phyloP scores from a whole-genome alignment of 2,888 invertebrate species.

The Bombylius discolor region DNA sequence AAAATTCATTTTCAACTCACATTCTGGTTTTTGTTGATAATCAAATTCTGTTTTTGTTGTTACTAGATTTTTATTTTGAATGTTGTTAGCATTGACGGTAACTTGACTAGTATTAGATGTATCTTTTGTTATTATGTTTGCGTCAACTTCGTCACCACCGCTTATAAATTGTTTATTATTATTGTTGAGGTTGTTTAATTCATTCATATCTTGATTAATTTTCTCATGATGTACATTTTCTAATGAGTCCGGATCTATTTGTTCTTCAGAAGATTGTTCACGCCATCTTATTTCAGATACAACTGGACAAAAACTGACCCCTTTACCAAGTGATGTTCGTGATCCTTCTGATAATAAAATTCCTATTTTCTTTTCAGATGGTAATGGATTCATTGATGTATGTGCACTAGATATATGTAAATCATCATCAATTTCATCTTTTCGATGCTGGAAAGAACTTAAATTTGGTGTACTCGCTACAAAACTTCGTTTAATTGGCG shows the following conservation, averaged over 20 bases:
- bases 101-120: not conserved
- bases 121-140: not conserved
- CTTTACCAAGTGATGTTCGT: slow-evolving; percentile 38
- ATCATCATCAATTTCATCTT: slow-evolving; percentile 32
- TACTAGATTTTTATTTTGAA: not conserved
- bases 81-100: not conserved
- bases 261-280: slow-evolving; percentile 43
- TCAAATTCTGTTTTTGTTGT: not conserved
- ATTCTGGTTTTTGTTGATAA: not conserved
- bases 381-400: slow-evolving; percentile 43
- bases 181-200: not conserved
- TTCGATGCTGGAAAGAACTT: slow-evolving; percentile 27
- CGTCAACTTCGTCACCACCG: not conserved
- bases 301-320: slow-evolving; percentile 67
- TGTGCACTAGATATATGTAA: slow-evolving; percentile 47
- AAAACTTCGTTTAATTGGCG: slow-evolving; percentile 23
- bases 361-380: slow-evolving; percentile 38
- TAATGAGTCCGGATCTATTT: slow-evolving; percentile 3
- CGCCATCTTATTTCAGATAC: slow-evolving; percentile 70
- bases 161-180: not conserved
- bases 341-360: slow-evolving; percentile 28
- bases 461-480: slow-evolving; percentile 51
- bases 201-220: not conserved
- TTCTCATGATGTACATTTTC: not conserved
- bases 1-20: not conserved